Evolutionary conservation across 2,113 vertebrate species (phyloP), one percentile per base, ranked within the genome.

Genomic region (Anser brachyrhynchus): DNA sequence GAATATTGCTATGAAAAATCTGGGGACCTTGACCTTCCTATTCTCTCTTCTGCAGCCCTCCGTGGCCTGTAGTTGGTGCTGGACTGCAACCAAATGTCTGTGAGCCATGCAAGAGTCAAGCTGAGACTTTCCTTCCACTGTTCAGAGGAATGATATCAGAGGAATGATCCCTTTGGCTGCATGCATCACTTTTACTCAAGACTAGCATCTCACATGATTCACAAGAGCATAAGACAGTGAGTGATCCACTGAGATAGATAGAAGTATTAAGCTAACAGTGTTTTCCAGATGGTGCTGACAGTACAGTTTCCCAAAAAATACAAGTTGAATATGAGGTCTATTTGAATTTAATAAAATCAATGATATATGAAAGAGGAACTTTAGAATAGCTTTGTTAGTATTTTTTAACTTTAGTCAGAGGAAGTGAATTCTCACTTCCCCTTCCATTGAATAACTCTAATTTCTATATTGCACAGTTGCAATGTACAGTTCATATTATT

Each of bases 341-440:
- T 41, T 89, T 87, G 23, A 79, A 64, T 59, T 59, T 71, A 73
- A 41, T 46, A 69, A n/a, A 72, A 66, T 54, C 52, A 86, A 46
- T 61, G 62, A 46, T 35, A 19, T 39, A 15, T 71, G 51, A 80
- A 93, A 93, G 79, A 88, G 85, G 90, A 96, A 94, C 44, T 76
- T 80, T 21, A 21, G 71, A 87, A 20, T 37, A 72, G 8, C 67
- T 91, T 82, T 91, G n/a, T 39, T 76, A 58, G 66, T 3, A 33
- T 19, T 72, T 73, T 28, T 61, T 73, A 11, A 37, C 44, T 75
- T 95, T 82, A 91, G 52, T 31, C 71, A 18, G 76, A 89, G 65
- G 52, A 94, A 92, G 43, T 92, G 25, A 91, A 81, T 92, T 89
- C 20, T 84, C 13, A 87, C 73, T 96, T 97, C 89, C 59, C 41